These are phyloP conservation scores for Callyntrura guangdongensis DNA, from an alignment of 2,888 invertebrate species.

Conservation along the genomic window DNA sequence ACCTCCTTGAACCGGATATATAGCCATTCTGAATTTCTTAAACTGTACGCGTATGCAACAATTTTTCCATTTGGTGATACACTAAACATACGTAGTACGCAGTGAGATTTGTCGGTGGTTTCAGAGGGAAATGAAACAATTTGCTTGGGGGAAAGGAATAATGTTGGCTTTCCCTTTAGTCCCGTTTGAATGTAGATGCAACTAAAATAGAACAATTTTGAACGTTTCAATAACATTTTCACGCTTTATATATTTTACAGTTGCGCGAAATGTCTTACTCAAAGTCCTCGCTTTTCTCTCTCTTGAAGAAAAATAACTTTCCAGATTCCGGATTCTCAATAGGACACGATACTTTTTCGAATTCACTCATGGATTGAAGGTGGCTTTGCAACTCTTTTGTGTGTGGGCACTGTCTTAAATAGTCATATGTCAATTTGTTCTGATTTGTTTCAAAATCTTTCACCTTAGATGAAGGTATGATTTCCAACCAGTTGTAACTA, in stretches of 20 bases:
- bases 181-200: slow-evolving; percentile 96
- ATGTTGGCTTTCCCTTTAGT: slow-evolving; percentile 91
- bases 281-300: slow-evolving; percentile 98
- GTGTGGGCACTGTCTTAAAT: slow-evolving; percentile 91
- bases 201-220: slow-evolving; percentile 87
- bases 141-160: slow-evolving; percentile 97
- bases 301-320: slow-evolving; percentile 95
- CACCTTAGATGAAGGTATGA: slow-evolving; percentile 96
- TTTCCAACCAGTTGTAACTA: slow-evolving; percentile 98
- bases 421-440: slow-evolving; percentile 95
- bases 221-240: background rate
- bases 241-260: background rate
- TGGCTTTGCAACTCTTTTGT: slow-evolving; percentile 91
- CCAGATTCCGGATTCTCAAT: slow-evolving; percentile 91
- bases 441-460: slow-evolving; percentile 95
- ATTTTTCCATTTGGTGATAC: slow-evolving; percentile 97
- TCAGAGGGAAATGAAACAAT: slow-evolving; percentile 1
- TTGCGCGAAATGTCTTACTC: slow-evolving; percentile 88
- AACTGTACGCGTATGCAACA: slow-evolving; percentile 96
- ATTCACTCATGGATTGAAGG: slow-evolving; percentile 93
- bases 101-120: slow-evolving; percentile 80
- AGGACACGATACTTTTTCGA: slow-evolving; percentile 95
- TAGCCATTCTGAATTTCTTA: slow-evolving; percentile 98
- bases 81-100: slow-evolving; percentile 91
- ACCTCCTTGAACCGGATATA: slow-evolving; percentile 94